Percentiles rank a stretch among this genome's conserved stretches.
Evolutionary conservation across 2,797 vertebrate genomes (phyloP).

Genomic region (Scolopax rusticola): DNA sequence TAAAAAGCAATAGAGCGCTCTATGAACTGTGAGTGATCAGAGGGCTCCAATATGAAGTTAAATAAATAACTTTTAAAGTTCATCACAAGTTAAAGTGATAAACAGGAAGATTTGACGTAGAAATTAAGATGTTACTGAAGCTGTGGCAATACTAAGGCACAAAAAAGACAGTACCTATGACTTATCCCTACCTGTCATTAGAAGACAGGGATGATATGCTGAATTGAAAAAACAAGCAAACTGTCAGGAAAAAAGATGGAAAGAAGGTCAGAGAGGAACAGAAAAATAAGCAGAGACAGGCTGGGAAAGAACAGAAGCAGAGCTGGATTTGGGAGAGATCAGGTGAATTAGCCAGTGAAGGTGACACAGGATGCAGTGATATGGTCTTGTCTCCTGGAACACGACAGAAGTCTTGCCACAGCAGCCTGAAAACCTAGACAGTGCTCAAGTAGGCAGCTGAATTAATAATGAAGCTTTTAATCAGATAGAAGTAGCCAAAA

Average conservation of each 20-base stretch:
- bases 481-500: constrained; percentile 15
- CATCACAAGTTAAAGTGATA: neutral
- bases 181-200: neutral
- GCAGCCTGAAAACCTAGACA: constrained; percentile 64
- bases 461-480: constrained; percentile 69
- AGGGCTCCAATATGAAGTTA: neutral
- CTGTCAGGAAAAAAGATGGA: neutral
- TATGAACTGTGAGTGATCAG: neutral
- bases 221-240: neutral
- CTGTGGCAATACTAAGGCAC: neutral
- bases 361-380: constrained; percentile 34
- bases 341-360: constrained; percentile 52
- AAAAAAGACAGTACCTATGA: neutral
- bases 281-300: neutral
- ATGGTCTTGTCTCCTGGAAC: constrained; percentile 24
- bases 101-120: neutral
- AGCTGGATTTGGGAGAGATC: constrained; percentile 21
- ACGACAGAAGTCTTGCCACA: constrained; percentile 37
- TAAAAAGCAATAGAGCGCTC: neutral
- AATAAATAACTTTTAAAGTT: constrained; percentile 15
- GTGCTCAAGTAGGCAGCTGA: constrained; percentile 44
- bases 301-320: neutral
- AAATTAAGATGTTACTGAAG: neutral
- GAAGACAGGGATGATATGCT: neutral
- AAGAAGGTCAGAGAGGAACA: constrained; percentile 29